Base-by-base conservation (phyloP, 1,140 invertebrate species). In the Penaeus vannamei region DNA sequence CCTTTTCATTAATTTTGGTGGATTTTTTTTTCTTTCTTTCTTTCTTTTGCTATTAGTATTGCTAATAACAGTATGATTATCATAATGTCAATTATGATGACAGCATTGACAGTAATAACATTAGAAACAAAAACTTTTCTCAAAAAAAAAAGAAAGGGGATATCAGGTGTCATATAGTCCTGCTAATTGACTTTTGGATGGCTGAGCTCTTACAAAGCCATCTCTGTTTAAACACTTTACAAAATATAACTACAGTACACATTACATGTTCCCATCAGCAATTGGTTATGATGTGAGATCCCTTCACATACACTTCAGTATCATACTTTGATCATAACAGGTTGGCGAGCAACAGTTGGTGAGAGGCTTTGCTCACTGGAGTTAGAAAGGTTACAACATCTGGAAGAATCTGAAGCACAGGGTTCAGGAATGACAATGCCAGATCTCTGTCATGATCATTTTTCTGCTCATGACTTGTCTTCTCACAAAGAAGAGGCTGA, bases 341-440 rank as follows among this genome's bases (percentile, higher is more conserved):
- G 96, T 42, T 97, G 96, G 95, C 94, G 95, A 92, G 94, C 95
- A 1, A 96, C 96, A 14, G 96, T 96, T 2, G 96, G 96, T 91
- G 96, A 97, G 92, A 96, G 96, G 92, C 94, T 97, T 86, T 94
- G 94, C 20, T 95, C 95, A 90, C 94, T 95, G 46, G 94, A 95
- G 84, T 91, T 94, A 36, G 90, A 91, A 86, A 87, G 91, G 80
- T 77, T 91, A 64, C 89, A 88, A 61, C 90, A 91, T 69, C 83
- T 91, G 1, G 90, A 91, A 46, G 90, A 89, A 46, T 53, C 87
- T 32, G 85, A 66, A 26, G 85, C 46, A 26, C 61, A 69, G 61
- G 42, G 83, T 32, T 60, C 36, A n/a, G 53, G 42, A 26, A 83
- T 59, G 36, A 84, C 42, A 17, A 90, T 91, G 88, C 85, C 89